Evolutionary conservation across 1,140 invertebrate genomes (phyloP).

Genomic region (Drosophila kepulauana): DNA sequence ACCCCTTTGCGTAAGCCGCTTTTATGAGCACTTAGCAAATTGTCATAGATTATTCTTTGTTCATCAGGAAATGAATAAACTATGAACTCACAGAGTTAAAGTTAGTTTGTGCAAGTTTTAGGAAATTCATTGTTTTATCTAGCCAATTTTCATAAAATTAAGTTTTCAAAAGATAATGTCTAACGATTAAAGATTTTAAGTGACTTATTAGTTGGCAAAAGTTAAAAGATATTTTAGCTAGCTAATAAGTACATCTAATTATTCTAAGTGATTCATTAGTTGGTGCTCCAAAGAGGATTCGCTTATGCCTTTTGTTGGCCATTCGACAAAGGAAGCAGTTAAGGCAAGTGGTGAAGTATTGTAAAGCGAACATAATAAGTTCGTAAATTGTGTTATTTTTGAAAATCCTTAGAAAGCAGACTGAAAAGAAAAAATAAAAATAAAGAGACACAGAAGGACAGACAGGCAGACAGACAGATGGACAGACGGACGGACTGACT

Average conservation of each 20-base stretch:
- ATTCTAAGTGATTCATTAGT: background rate
- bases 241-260: no score
- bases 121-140: no score
- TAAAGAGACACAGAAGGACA: slow-evolving; percentile 40
- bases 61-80: background rate
- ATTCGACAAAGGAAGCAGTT: slow-evolving; percentile 31
- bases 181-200: no score
- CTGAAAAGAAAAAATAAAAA: slow-evolving; percentile 33
- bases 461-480: background rate
- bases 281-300: background rate
- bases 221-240: no score
- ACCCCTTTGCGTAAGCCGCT: background rate
- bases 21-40: slow-evolving; percentile 3
- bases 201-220: no score
- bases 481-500: slow-evolving; percentile 31
- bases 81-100: background rate
- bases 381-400: slow-evolving; percentile 58
- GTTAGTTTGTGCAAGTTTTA: no score
- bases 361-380: slow-evolving; percentile 53
- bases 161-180: no score
- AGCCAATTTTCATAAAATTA: no score
- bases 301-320: slow-evolving; percentile 5
- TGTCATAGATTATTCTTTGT: slow-evolving; percentile 1
- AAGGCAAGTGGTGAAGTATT: slow-evolving; percentile 35
- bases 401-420: slow-evolving; percentile 44